A percentile compares a stretch with the other conserved stretches of the same genome.
These are phyloP conservation scores for Panthera uncia DNA, from an alignment of 2,113 vertebrate species.

Conservation along the genomic window DNA sequence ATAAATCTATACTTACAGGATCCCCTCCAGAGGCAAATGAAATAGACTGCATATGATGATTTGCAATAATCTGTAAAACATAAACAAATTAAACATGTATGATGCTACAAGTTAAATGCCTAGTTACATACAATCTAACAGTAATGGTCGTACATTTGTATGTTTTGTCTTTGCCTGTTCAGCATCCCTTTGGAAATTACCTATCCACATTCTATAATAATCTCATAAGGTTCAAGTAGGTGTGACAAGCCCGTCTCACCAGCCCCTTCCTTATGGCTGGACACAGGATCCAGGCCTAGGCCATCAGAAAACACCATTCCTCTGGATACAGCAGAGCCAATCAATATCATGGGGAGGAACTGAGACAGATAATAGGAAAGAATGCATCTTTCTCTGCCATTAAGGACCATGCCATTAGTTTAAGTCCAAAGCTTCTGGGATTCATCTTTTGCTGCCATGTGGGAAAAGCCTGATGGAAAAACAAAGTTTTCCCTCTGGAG, in stretches of 20 bases:
- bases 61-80: conserved; percentile 91
- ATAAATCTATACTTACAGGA: conserved; percentile 88
- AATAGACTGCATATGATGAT: conserved; percentile 96
- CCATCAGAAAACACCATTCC: neutral
- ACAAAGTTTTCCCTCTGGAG: neutral
- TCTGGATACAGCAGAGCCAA: neutral
- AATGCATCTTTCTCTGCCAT: neutral
- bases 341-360: neutral
- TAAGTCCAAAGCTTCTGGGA: neutral
- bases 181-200: neutral
- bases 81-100: conserved; percentile 72
- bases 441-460: neutral
- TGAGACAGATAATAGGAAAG: neutral
- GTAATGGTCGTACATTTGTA: neutral
- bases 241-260: neutral
- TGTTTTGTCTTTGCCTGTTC: neutral
- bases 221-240: neutral
- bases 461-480: neutral
- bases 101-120: neutral
- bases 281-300: neutral
- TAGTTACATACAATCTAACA: neutral
- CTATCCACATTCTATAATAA: neutral
- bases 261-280: neutral
- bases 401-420: neutral
- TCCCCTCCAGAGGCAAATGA: conserved; percentile 97